Conservation (phyloP, 2,113 vertebrate genomes). For the Gadus macrocephalus region DNA sequence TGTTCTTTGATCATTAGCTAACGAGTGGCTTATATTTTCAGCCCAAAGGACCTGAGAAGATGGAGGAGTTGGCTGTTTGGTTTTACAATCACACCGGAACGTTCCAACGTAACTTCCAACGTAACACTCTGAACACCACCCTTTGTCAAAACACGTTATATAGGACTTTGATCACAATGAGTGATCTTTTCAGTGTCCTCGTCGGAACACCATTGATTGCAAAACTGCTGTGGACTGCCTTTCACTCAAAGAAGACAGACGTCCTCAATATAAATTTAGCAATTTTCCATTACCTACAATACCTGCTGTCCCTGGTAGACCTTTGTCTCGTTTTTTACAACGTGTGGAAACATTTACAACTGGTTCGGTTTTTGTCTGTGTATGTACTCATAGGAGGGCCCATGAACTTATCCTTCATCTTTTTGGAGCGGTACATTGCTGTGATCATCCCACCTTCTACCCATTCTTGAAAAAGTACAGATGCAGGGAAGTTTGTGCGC, state of each 20-base stretch:
- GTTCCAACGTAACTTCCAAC: no score
- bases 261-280: slow-evolving; percentile 38
- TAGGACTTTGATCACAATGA: not conserved
- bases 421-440: slow-evolving; percentile 47
- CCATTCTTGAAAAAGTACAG: slow-evolving; percentile 42
- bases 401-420: slow-evolving; percentile 32
- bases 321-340: not conserved
- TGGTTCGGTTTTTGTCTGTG: not conserved
- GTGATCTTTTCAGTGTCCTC: not conserved
- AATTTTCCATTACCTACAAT: slow-evolving; percentile 32
- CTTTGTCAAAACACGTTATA: no score
- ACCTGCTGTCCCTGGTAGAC: not conserved
- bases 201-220: slow-evolving; percentile 21
- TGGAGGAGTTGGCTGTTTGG: no score
- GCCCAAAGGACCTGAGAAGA: no score
- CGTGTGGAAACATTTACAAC: rapidly evolving
- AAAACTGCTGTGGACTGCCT: slow-evolving; percentile 28
- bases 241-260: slow-evolving; percentile 29
- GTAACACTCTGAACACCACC: no score
- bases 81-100: no score
- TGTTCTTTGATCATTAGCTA: no score
- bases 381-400: slow-evolving; percentile 35
- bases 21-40: no score
- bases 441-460: slow-evolving; percentile 43
- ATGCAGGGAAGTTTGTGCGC: slow-evolving; percentile 23